Evolutionary conservation across 2,113 vertebrate species (phyloP), one percentile per base, ranked within the genome.

Genomic region (Oxyruncus cristatus): DNA sequence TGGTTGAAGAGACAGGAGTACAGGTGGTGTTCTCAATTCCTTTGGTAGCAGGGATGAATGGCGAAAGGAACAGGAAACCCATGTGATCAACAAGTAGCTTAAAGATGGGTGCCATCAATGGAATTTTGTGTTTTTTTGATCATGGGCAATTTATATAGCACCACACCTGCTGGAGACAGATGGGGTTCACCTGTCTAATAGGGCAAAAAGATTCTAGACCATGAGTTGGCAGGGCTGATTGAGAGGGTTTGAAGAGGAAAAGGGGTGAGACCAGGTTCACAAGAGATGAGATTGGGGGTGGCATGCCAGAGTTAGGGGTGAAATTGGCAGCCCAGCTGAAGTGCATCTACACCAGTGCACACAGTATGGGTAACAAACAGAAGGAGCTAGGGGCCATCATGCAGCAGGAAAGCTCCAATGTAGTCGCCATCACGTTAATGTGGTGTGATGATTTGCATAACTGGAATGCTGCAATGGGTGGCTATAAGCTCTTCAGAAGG

Each of bases 341-440:
- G 30, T 47, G 70, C n/a, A 39, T 39, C 33, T 46, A 14, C 58
- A 27, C 27, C 58, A 46, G 6, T 55, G 17, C 33, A 35, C 0
- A 1, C 47, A 32, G 47, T 17, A 27, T 62, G 17, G 11, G 37
- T 62, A 47, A 22, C 19, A 66, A 39, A 47, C 41, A 55, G 59
- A 30, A 74, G 33, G n/a, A 28, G 4, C 35, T 49, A 30, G 79
- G 39, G 19, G 30, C 53, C 14, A 4, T 49, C 0, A 2, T 56
- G 33, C 23, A 41, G 18, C 44, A 59, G 53, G 35, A 41, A 41
- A 41, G 65, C 52, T 12, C 0, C 23, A 55, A 59, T 0, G 0
- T 49, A 28, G 24, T 41, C 1, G 0, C 44, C 24, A 5, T 61
- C 35, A 12, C 8, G 18, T 66, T 50, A 19, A 19, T 1, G 3